Percentiles rank a stretch among this genome's conserved stretches.
Evolutionary conservation across 2,888 invertebrate species (phyloP).

Genomic region (Heliconius sara): DNA sequence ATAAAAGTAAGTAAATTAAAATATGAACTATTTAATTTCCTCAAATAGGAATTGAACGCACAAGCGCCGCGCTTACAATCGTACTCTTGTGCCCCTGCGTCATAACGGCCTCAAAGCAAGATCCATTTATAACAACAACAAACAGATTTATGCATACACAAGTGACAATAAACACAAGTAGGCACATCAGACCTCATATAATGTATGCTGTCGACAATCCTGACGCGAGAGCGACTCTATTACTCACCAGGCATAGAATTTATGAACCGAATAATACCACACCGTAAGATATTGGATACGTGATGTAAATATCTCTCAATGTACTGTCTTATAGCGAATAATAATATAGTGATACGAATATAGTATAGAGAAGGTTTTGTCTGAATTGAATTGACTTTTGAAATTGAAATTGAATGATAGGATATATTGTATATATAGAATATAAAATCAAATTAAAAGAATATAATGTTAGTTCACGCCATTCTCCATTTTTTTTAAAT

Average conservation of each 20-base stretch:
- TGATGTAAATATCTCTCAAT: constrained; percentile 61
- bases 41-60: too few species aligned
- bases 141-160: not conserved
- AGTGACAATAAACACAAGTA: constrained; percentile 5
- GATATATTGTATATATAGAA: too few species aligned
- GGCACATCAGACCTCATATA: constrained; percentile 56
- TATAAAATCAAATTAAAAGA: too few species aligned
- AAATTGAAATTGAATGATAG: too few species aligned
- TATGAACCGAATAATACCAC: constrained; percentile 75
- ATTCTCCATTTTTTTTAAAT: too few species aligned
- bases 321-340: constrained; percentile 17
- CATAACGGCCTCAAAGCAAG: too few species aligned
- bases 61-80: too few species aligned
- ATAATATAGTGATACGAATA: not conserved
- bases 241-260: constrained; percentile 69
- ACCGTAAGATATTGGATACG: constrained; percentile 77
- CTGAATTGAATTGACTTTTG: too few species aligned
- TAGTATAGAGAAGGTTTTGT: not conserved
- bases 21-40: too few species aligned
- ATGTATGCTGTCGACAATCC: constrained; percentile 73
- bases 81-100: too few species aligned
- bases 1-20: too few species aligned
- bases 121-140: not conserved
- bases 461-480: too few species aligned
- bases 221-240: constrained; percentile 72